These are phyloP conservation scores for Pyxicephalus adspersus DNA, from an alignment of 2,113 vertebrate species.

Conservation along the genomic window DNA sequence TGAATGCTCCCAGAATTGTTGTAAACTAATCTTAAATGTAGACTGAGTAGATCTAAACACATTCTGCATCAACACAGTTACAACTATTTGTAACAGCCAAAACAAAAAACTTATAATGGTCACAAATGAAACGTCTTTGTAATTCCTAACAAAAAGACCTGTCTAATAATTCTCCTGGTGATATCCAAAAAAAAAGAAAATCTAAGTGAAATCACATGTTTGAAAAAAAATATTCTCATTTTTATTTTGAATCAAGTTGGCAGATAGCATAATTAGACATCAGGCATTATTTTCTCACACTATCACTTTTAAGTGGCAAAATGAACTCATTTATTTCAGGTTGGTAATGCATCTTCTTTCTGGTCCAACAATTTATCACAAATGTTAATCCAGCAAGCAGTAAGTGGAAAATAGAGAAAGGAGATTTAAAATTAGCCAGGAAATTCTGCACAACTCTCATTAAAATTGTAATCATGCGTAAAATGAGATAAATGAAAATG, in stretches of 20 bases:
- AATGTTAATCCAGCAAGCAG: conserved; percentile 78
- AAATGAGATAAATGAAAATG: conserved; percentile 95
- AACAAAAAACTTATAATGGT: too few relatives aligned
- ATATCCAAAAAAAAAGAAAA: conserved; percentile 44
- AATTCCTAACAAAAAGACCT: background rate
- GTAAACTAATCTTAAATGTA: too few relatives aligned
- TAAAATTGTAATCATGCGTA: conserved; percentile 95
- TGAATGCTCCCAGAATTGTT: too few relatives aligned
- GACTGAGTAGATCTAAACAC: too few relatives aligned
- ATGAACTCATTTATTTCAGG: conserved; percentile 78
- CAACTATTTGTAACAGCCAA: too few relatives aligned
- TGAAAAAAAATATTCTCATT: conserved; percentile 58
- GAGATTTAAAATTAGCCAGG: conserved; percentile 84
- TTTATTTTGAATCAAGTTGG: conserved; percentile 70
- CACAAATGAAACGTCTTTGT: background rate
- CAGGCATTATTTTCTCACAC: conserved; percentile 72
- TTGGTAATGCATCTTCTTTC: conserved; percentile 72
- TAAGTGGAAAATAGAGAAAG: conserved; percentile 67
- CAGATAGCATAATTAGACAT: conserved; percentile 71
- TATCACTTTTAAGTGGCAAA: conserved; percentile 63
- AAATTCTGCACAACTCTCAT: conserved; percentile 90
- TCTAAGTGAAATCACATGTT: conserved; percentile 32
- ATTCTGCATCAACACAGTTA: too few relatives aligned
- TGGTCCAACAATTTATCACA: conserved; percentile 83
- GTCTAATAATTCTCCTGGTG: background rate